phyloP scores from a whole-genome alignment of 2,888 invertebrate genomes.

The Dynastes hyllus region DNA sequence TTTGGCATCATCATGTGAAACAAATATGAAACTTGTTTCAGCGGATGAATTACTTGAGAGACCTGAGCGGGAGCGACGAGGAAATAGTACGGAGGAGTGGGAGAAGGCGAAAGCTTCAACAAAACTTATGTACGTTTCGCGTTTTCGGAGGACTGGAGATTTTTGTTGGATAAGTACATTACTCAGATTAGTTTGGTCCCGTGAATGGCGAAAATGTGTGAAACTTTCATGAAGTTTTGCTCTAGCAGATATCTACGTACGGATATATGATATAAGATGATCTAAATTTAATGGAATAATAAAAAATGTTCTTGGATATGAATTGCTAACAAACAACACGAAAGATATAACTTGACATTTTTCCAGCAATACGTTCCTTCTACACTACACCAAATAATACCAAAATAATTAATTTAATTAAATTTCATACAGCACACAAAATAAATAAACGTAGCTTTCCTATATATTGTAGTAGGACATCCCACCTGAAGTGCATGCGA shows the following conservation, averaged over 20 bases:
- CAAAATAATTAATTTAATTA: no score
- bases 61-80: slow-evolving; percentile 27
- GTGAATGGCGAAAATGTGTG: slow-evolving; percentile 27
- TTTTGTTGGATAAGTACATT: slow-evolving; percentile 45
- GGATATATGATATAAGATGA: slow-evolving; percentile 7
- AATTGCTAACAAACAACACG: background rate
- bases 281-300: slow-evolving; percentile 37
- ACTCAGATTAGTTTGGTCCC: slow-evolving; percentile 39
- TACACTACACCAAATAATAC: no score
- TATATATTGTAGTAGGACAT: no score
- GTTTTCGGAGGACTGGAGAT: slow-evolving; percentile 45
- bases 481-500: no score
- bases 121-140: slow-evolving; percentile 56
- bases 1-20: slow-evolving; percentile 55
- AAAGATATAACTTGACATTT: background rate
- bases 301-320: background rate
- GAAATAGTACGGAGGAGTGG: slow-evolving; percentile 9
- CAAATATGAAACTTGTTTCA: slow-evolving; percentile 55
- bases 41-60: slow-evolving; percentile 52
- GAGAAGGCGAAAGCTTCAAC: background rate
- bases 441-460: no score
- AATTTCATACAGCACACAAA: no score
- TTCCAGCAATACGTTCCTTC: no score
- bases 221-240: slow-evolving; percentile 35
- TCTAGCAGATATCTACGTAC: background rate